These are phyloP conservation scores for Drosophila kurseongensis DNA, from an alignment of 1,140 invertebrate genomes.

Conservation along the genomic window DNA sequence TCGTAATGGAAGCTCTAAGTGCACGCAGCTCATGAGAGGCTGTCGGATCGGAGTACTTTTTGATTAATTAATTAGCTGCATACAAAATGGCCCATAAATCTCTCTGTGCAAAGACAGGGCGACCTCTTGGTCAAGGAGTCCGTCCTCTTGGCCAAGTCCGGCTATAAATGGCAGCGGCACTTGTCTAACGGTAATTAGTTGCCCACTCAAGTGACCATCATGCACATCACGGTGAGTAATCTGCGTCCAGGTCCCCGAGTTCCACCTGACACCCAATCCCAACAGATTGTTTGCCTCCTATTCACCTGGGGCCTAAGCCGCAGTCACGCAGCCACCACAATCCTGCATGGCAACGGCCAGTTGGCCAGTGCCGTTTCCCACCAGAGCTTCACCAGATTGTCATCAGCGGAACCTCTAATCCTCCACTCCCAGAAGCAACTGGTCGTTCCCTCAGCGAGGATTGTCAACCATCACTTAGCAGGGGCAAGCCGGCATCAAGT, in stretches of 20 bases:
- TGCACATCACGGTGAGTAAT: conserved; percentile 43
- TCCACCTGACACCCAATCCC: neutral
- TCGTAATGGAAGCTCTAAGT: conserved; percentile 71
- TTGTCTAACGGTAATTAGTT: conserved; percentile 53
- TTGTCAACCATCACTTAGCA: conserved; percentile 28
- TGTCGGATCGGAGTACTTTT: conserved; percentile 58
- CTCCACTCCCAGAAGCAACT: conserved; percentile 12
- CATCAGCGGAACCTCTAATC: conserved; percentile 25
- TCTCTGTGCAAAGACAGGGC: conserved; percentile 8
- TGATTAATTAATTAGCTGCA: conserved; percentile 72
- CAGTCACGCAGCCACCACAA: conserved; percentile 44
- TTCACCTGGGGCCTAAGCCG: conserved; percentile 2
- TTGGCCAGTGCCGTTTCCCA: conserved; percentile 84
- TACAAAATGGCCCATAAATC: conserved; percentile 43
- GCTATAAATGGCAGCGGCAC: conserved; percentile 46
- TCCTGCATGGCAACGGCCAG: conserved; percentile 53
- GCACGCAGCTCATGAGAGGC: conserved; percentile 35
- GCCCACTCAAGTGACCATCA: conserved; percentile 47
- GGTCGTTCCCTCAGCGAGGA: conserved; percentile 29
- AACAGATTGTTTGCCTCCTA: conserved; percentile 19
- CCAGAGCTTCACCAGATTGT: conserved; percentile 80
- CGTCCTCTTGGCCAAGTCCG: conserved; percentile 25
- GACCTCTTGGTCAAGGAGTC: conserved; percentile 52
- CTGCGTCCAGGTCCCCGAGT: neutral
- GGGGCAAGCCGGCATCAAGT: neutral